Evolutionary conservation across 1,140 invertebrate genomes (phyloP).

Genomic region (Acromyrmex echinatior): DNA sequence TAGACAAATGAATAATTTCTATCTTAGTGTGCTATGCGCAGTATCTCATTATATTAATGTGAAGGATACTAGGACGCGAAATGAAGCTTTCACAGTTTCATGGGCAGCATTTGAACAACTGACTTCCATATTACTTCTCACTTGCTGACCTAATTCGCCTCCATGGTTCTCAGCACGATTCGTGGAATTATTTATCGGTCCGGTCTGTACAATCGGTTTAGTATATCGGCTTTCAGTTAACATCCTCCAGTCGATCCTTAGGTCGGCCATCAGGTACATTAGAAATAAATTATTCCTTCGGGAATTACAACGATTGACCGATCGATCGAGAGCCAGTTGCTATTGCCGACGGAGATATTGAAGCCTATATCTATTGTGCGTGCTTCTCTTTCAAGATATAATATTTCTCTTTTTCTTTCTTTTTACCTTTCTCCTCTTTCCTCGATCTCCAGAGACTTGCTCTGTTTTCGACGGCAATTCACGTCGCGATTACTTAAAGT

Average conservation of each 20-base stretch:
- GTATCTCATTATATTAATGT: neutral
- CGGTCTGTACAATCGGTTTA: slow-evolving; percentile 69
- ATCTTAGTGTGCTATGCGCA: too few species aligned
- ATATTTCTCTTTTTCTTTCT: neutral
- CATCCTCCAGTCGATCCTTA: slow-evolving; percentile 11
- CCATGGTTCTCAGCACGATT: slow-evolving; percentile 10
- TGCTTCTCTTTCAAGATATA: neutral
- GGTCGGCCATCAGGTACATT: neutral
- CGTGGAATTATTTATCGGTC: slow-evolving; percentile 72
- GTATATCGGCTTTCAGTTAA: slow-evolving; percentile 21
- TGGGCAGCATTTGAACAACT: slow-evolving; percentile 63
- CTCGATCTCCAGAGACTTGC: neutral
- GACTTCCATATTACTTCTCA: slow-evolving; percentile 66
- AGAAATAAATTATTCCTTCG: slow-evolving; percentile 51
- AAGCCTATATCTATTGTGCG: neutral
- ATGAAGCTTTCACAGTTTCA: slow-evolving; percentile 65
- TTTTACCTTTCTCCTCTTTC: neutral
- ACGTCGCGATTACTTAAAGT: slow-evolving; percentile 33
- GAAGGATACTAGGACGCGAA: slow-evolving; percentile 8
- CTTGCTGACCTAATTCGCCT: slow-evolving; percentile 70
- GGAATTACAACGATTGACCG: slow-evolving; percentile 45
- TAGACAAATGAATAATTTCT: too few species aligned
- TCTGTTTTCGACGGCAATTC: neutral
- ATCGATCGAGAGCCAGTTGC: neutral
- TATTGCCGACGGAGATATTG: neutral